These are phyloP conservation scores for Gastrophryne carolinensis DNA, from an alignment of 2,797 vertebrate species.

Conservation along the genomic window DNA sequence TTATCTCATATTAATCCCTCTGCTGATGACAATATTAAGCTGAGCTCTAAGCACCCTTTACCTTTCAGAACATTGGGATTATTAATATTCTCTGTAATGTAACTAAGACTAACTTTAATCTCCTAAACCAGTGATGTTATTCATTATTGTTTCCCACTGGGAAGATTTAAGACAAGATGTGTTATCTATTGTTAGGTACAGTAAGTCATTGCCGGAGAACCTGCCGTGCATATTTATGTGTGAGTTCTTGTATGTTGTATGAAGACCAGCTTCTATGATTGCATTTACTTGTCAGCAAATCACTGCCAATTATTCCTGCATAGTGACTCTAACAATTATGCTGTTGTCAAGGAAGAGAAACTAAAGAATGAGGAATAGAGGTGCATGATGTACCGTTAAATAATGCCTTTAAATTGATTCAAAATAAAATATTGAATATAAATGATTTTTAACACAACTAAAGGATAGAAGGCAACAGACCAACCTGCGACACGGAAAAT, in stretches of 20 bases:
- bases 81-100: slow-evolving; percentile 20
- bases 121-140: not conserved
- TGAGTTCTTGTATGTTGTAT: not conserved
- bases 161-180: slow-evolving; percentile 31
- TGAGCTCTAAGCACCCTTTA: not conserved
- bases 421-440: slow-evolving; percentile 44
- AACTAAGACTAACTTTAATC: slow-evolving; percentile 24
- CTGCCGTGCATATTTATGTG: not conserved
- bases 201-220: slow-evolving; percentile 16
- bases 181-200: slow-evolving; percentile 40
- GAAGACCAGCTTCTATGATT: slow-evolving; percentile 6
- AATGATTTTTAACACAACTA: slow-evolving; percentile 23
- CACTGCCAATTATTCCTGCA: slow-evolving; percentile 22
- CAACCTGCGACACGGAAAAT: not conserved
- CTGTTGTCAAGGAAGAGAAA: slow-evolving; percentile 10
- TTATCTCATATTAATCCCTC: slow-evolving; percentile 5
- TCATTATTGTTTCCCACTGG: slow-evolving; percentile 20
- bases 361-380: slow-evolving; percentile 4
- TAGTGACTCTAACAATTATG: slow-evolving; percentile 33
- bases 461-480: too few species aligned
- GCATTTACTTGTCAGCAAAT: slow-evolving; percentile 37
- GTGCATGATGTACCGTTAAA: slow-evolving; percentile 17
- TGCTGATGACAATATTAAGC: not conserved
- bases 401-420: slow-evolving; percentile 48
- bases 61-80: not conserved